Percentiles rank a stretch among this genome's conserved stretches.
Evolutionary conservation across 2,888 invertebrate species (phyloP).

Genomic region (Chirona hameri): DNA sequence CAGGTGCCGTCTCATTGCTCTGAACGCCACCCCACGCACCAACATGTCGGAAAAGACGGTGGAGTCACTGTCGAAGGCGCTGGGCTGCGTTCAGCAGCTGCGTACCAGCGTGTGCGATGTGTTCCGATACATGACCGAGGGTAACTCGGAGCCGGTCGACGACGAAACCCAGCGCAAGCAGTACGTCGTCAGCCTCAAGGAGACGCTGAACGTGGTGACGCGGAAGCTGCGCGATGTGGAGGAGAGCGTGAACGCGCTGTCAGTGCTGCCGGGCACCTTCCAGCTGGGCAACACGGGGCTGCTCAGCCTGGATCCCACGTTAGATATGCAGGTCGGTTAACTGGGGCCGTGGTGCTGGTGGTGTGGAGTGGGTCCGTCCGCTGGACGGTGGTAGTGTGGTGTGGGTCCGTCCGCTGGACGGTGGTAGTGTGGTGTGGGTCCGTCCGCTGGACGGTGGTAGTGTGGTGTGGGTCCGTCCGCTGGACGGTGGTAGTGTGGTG

Average conservation of each 20-base stretch:
- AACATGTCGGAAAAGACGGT: not conserved
- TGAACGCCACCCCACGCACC: too few species aligned
- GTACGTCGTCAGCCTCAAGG: not conserved
- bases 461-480: too few species aligned
- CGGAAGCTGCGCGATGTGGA: conserved; percentile 61
- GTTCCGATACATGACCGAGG: conserved; percentile 3
- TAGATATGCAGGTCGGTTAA: too few species aligned
- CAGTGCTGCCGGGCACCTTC: conserved; percentile 74
- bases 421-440: too few species aligned
- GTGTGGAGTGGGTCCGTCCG: too few species aligned
- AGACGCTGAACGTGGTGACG: conserved; percentile 24
- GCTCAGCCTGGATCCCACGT: conserved; percentile 53
- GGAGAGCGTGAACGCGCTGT: conserved; percentile 65
- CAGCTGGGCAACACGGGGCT: conserved; percentile 79
- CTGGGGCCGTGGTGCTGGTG: too few species aligned
- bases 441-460: too few species aligned
- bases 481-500: too few species aligned
- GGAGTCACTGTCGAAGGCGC: not conserved
- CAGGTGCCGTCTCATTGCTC: too few species aligned
- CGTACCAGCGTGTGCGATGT: not conserved
- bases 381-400: too few species aligned
- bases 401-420: too few species aligned
- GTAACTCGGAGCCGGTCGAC: not conserved
- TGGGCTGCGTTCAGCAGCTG: not conserved
- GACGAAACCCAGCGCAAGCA: not conserved